These are phyloP conservation scores for Hyperoplus lanceolatus DNA, from an alignment of 2,797 vertebrate species.

Conservation along the genomic window DNA sequence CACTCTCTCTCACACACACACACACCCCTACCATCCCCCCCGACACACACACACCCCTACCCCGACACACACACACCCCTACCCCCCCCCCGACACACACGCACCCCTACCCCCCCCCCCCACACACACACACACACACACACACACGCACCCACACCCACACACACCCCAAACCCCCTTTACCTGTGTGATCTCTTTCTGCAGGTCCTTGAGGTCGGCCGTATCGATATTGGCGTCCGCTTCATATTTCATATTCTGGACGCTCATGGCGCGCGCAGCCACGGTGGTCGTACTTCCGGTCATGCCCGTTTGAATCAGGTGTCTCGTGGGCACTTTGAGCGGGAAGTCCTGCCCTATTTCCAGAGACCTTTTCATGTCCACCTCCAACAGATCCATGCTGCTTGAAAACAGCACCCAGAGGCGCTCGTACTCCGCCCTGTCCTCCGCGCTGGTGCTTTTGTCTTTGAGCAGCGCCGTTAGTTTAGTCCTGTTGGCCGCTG, in stretches of 20 bases:
- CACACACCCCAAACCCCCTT: too few relatives aligned
- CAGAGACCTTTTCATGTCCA: slow-evolving; percentile 95
- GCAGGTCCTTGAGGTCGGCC: slow-evolving; percentile 90
- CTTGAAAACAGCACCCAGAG: slow-evolving; percentile 97
- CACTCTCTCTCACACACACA: too few relatives aligned
- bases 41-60: too few relatives aligned
- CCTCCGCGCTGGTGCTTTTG: slow-evolving; percentile 89
- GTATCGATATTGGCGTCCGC: slow-evolving; percentile 91
- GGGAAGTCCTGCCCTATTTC: slow-evolving; percentile 94
- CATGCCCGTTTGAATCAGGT: slow-evolving; percentile 97
- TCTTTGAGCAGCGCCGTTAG: slow-evolving; percentile 92
- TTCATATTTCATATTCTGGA: slow-evolving; percentile 95
- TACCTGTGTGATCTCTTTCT: slow-evolving; percentile 86
- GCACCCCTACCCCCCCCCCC: too few relatives aligned
- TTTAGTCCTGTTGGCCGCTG: slow-evolving; percentile 90
- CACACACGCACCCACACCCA: too few relatives aligned
- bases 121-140: too few relatives aligned
- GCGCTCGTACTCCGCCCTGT: slow-evolving; percentile 94
- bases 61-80: too few relatives aligned
- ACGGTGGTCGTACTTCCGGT: slow-evolving; percentile 91
- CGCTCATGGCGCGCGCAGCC: slow-evolving; percentile 93
- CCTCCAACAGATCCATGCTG: slow-evolving; percentile 96
- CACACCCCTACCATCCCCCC: too few relatives aligned
- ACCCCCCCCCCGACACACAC: too few relatives aligned
- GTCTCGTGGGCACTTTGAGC: slow-evolving; percentile 91